phyloP scores from a whole-genome alignment of 2,888 invertebrate species.

The Ochlodes sylvanus region DNA sequence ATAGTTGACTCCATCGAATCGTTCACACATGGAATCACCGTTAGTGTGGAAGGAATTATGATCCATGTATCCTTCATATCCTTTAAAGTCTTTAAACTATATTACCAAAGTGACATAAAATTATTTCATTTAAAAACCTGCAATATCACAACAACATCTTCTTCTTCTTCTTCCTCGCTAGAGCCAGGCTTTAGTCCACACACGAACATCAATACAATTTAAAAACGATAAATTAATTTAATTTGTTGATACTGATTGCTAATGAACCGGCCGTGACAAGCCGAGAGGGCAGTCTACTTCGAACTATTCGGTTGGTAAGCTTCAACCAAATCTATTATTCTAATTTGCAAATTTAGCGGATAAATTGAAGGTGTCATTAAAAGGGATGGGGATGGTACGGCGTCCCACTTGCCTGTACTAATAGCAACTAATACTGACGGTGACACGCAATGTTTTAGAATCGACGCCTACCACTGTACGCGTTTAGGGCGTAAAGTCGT shows the following conservation, averaged over 20 bases:
- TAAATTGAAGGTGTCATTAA: slow-evolving; percentile 72
- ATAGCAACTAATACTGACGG: slow-evolving; percentile 54
- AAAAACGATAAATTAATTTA: neutral
- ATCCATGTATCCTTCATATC: neutral
- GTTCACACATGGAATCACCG: too few species aligned
- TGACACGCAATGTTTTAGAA: slow-evolving; percentile 63
- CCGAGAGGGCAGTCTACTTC: slow-evolving; percentile 47
- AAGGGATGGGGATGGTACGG: slow-evolving; percentile 68
- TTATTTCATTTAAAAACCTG: slow-evolving; percentile 56
- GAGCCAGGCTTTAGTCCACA: slow-evolving; percentile 82
- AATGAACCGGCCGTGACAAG: slow-evolving; percentile 37
- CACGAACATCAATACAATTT: slow-evolving; percentile 74
- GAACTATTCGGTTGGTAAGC: slow-evolving; percentile 58
- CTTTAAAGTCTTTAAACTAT: neutral
- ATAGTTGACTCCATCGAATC: too few species aligned
- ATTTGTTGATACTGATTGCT: neutral
- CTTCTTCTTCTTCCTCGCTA: slow-evolving; percentile 85
- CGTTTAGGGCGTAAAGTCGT: slow-evolving; percentile 22
- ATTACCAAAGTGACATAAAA: slow-evolving; percentile 4
- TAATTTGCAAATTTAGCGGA: slow-evolving; percentile 80
- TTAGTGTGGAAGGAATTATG: neutral
- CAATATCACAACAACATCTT: slow-evolving; percentile 82
- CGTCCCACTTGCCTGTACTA: slow-evolving; percentile 59
- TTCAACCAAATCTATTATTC: slow-evolving; percentile 63
- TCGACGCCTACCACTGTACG: slow-evolving; percentile 36